Base-by-base conservation (phyloP, 2,113 vertebrate species). In the Notechis scutatus region DNA sequence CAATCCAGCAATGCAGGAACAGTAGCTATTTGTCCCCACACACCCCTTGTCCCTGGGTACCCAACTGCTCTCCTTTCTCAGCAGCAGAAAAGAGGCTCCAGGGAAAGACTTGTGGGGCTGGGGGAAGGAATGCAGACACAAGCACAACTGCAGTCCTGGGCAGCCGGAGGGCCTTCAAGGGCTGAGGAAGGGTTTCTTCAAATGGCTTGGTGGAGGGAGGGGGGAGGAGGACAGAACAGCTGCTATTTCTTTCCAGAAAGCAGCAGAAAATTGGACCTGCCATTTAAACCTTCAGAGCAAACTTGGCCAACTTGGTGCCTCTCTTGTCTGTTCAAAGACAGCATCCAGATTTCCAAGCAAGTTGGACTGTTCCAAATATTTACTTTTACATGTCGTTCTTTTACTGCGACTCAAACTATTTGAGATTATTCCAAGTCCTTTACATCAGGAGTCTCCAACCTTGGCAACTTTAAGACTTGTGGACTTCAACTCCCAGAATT, bases 1-100 rank as follows among this genome's bases (percentile, higher is more conserved):
- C 90, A 91, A 93, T 45, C 45, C 87, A 93, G 93, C 45, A 34
- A 34, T 23, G 89, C 29, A 23, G 55, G 88, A 89, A 89, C 64
- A 59, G 87, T 39, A 89, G 90, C n/a, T 26, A 59, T 93, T 93
- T 74, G 89, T 64, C 42, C 89, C 55, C 5, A 24, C 18, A 52
- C 54, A n/a, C 15, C 89, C 45, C 59, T 18, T 5, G 54, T 69
- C 42, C 39, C 29, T n/a, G 90, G 20, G 61, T 59, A 21, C 54
- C 50, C 26, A 4, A 34, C 18, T 74, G 34, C 39, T 88, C 59
- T 23, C 11, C 23, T n/a, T 91, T 34, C 34, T 64, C 39, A 34
- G 47, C 45, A 26, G 61, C 91, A 57, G 90, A 89, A 85, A 89
- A 74, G 24, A 81, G 86, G 39, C 45, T n/a, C 23, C 54, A 59